Base-by-base conservation (phyloP, 2,797 vertebrate species). In the Enteromius unitaeniatus region DNA sequence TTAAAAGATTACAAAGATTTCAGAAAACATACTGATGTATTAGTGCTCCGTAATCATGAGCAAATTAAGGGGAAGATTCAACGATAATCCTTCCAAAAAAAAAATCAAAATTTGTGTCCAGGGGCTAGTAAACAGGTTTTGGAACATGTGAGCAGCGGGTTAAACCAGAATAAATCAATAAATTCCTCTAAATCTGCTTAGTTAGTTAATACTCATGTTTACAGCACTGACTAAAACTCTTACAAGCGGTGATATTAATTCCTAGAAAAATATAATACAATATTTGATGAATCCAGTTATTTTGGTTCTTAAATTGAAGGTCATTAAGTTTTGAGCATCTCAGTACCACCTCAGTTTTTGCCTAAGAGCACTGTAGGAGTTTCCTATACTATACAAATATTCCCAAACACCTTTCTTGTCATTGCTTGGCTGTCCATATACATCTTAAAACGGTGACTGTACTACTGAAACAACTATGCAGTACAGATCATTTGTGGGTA, bases 141-240 rank as follows among this genome's bases (percentile, higher is more conserved):
- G 87, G 88, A 86, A 89, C 92, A 92, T 91, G 92, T 90, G 91
- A 90, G 89, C 90, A 92, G 93, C 90, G 93, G 93, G 92, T 77
- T 84, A 90, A 89, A 91, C 92, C 88, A 86, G 90, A 83, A 91
- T 95, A 93, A 94, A 88, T 88, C 86, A 87, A 86, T 81, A 91
- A 90, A 92, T 89, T 70, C 87, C 84, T 89, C 85, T 88, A 76
- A 88, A 81, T 88, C 81, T 68, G 85, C 84, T 84, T 82, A 84
- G 84, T 92, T 90, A 91, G 91, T 94, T 93, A 94, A 93, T 93
- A 87, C 92, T 91, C 90, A 89, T 93, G 93, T 94, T 94, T 93
- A 94, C 91, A 92, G 89, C 91, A 90, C 91, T 91, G 79, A 92
- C 91, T 92, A 92, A 95, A 93, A 92, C 88, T 93, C 92, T 95